Evolutionary conservation across 2,888 invertebrate genomes (phyloP), one percentile per base, ranked within the genome.

Genomic region (Lepetodrilus schrolli): DNA sequence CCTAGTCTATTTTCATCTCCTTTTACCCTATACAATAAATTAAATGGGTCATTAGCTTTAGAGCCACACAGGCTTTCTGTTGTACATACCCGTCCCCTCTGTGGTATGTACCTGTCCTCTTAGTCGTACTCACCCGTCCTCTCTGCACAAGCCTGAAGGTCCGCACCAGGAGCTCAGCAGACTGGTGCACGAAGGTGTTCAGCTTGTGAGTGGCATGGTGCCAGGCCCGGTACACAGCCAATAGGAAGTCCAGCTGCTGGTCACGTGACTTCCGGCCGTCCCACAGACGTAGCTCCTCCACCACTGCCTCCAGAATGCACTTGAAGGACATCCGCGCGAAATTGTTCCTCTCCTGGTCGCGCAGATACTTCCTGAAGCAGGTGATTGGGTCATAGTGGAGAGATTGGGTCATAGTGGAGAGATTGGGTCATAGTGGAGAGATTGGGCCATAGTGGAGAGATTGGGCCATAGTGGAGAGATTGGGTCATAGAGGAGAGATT

Each of bases 301-400:
- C 94, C 92, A 77, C 95, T 90, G 83, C 81, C 36, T 81, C 82
- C 38, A 84, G 70, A 73, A 86, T 80, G 77, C 80, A 74, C 77
- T 82, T 34, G 83, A 95, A 93, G 0, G 96, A 95, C 91, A 95
- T 94, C 73, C 94, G 94, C 0, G 95, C 94, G 73, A 96, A 92
- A 84, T 95, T 94, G 82, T 95, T 94, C 73, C 97, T 93, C 89
- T 97, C 97, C 1, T 93, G 93, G 88, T 97, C 96, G 43, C 95
- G 93, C 74, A 98, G 93, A 90, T 96, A 97, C 85, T 94, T 94
- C 86, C 94, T 94, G 86, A 10, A 91, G 89, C 74, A 71, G 74
- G 4, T 4, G 7, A 23, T 13, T n/a, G n/a, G n/a, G n/a, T n/a
- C n/a, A n/a, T n/a, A n/a, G n/a, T n/a, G n/a, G n/a, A n/a, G n/a